Base-by-base conservation (phyloP, 2,113 vertebrate species). In the Paraplagusia blochii region DNA sequence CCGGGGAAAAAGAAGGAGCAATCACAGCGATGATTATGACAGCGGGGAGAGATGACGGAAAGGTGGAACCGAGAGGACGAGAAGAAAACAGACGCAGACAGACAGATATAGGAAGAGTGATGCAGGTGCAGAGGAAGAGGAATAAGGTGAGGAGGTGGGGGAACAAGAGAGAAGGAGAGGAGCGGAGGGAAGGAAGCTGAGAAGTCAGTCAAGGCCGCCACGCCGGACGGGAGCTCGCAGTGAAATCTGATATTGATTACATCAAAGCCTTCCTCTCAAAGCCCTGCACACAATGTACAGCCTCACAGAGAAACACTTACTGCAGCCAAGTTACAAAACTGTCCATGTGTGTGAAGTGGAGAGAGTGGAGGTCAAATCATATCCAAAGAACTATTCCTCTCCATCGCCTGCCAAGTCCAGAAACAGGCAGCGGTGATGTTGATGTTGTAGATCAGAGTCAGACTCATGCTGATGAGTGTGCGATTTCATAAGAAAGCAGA, bases 181-280 rank as follows among this genome's bases (percentile, higher is more conserved):
- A 72, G 79, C 73, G 80, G 83, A 85, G 80, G 81, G 78, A 85
- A 88, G 87, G 79, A 75, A 71, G n/a, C 67, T 62, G 61, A 60
- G 69, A 77, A 88, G 78, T 83, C 84, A 83, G 83, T 84, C 80
- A 76, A 80, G 80, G 75, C 83, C 80, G 83, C 81, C 77, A 73
- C 81, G 82, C 80, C 67, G 79, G 70, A 81, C 63, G 77, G 86
- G 77, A 74, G 80, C 85, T 76, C 77, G 40, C 68, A 82, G 73
- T 81, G 77, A 85, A 86, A 86, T 86, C 80, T 84, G 81, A 87
- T 88, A 88, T 87, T 80, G 85, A 89, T 87, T 77, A 80, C 70
- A 87, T 84, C 82, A 85, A 82, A 84, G 69, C 74, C 63, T 58
- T 81, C 59, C 77, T 74, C 69, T 83, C 53, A 44, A 29, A 29